Evolutionary conservation across 1,140 invertebrate genomes (phyloP), one percentile per base, ranked within the genome.

Genomic region (Trialeurodes vaporariorum): DNA sequence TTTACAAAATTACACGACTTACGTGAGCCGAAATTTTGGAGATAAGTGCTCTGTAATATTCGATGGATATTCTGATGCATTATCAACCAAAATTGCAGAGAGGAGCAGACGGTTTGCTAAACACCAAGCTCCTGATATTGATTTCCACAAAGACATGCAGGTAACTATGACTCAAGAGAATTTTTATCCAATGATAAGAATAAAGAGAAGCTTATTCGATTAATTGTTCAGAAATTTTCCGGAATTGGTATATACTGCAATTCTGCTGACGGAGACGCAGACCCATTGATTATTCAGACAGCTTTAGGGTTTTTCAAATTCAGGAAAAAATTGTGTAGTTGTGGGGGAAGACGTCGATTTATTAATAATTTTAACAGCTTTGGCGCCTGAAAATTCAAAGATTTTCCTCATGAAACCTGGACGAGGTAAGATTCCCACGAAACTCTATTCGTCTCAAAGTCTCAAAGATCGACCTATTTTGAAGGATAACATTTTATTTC

Each of bases 321-420:
- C 66, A 25, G 21, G 34, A n/a, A 22, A 40, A 17, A 66, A 63
- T 21, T 60, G 59, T 62, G 59, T 70, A 34, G 64, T 70, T 61
- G 63, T 69, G 49, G 69, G 69, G 66, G 67, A 65, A 63, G 66
- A 71, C 61, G 49, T 72, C 49, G 70, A 70, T 68, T 66, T 72
- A 27, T 58, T 72, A 27, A 63, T 71, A 58, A 23, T 71, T 24
- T 27, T 60, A 26, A 70, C 58, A 60, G 70, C 61, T 59, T 34
- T 26, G 61, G 26, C 27, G 13, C 64, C 40, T 1, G 64, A 59
- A 58, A 23, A 25, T 25, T 49, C 40, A 2, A 61, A 67, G 49
- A 66, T 67, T 1, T 27, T 24, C 2, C 59, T 67, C 61, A 27
- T 60, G 27, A 67, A 40, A 61, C 27, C 65, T 1, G 59, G 65